Percentiles rank a stretch among this genome's conserved stretches.
phyloP scores from a whole-genome alignment of 53 echinoderm and acorn worm species.

The Apostichopus leukothele region DNA sequence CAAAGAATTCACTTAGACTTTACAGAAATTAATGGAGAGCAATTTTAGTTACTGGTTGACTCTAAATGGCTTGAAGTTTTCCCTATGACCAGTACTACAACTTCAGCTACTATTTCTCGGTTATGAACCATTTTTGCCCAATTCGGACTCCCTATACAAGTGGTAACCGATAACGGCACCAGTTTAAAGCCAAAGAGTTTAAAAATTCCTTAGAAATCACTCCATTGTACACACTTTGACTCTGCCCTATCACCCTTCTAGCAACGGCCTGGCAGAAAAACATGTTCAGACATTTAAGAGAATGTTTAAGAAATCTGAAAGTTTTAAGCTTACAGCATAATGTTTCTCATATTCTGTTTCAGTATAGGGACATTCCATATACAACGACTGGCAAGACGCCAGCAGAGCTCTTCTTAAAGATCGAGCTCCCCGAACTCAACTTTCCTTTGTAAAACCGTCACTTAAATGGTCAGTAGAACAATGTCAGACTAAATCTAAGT shows the following conservation, averaged over 20 bases:
- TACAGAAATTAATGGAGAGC: slow-evolving; percentile 39
- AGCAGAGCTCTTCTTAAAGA: slow-evolving; percentile 57
- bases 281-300: slow-evolving; percentile 53
- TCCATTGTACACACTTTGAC: not conserved
- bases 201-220: too few relatives aligned
- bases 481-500: slow-evolving; percentile 49
- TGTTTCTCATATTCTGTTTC: slow-evolving; percentile 55
- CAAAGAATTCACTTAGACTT: slow-evolving; percentile 47
- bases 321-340: slow-evolving; percentile 55
- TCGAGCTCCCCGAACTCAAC: slow-evolving; percentile 51
- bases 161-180: not conserved
- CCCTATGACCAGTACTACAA: slow-evolving; percentile 43
- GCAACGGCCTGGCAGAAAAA: slow-evolving; percentile 47
- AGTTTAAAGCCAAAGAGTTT: not conserved
- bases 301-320: slow-evolving; percentile 44
- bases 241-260: not conserved
- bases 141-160: not conserved
- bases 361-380: slow-evolving; percentile 54
- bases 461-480: slow-evolving; percentile 49
- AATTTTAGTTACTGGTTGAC: slow-evolving; percentile 63
- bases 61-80: slow-evolving; percentile 75
- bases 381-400: slow-evolving; percentile 66
- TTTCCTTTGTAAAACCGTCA: slow-evolving; percentile 55
- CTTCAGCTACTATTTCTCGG: not conserved
- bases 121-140: not conserved